Conservation (phyloP, 2,888 invertebrate species). For the Tachina fera region DNA sequence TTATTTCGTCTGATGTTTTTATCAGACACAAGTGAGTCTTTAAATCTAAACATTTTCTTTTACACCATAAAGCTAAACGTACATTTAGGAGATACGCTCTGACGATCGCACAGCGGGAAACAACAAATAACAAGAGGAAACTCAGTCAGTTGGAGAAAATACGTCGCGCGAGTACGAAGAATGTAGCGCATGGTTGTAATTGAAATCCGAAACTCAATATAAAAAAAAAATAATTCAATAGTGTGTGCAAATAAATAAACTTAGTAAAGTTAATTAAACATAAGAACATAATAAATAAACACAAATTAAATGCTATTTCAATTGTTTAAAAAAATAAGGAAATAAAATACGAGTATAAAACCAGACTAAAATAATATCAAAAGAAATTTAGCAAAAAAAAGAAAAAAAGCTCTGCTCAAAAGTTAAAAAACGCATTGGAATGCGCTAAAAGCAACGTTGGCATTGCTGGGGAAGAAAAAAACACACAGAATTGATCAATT, state of each 20-base stretch:
- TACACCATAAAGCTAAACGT: slow-evolving; percentile 36
- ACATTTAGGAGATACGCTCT: slow-evolving; percentile 68
- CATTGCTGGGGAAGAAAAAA: slow-evolving; percentile 32
- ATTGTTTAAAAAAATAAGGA: background rate
- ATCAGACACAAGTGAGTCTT: slow-evolving; percentile 43
- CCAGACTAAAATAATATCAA: slow-evolving; percentile 1
- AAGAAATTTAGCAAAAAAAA: background rate
- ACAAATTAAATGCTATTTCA: slow-evolving; percentile 21
- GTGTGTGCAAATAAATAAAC: slow-evolving; percentile 46
- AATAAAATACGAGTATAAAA: slow-evolving; percentile 23
- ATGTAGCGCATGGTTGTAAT: slow-evolving; percentile 61
- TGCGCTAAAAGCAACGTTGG: slow-evolving; percentile 44
- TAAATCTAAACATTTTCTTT: slow-evolving; percentile 12
- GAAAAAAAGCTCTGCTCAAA: slow-evolving; percentile 35
- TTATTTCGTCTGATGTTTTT: slow-evolving; percentile 23
- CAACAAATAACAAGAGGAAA: slow-evolving; percentile 48
- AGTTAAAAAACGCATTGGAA: slow-evolving; percentile 63
- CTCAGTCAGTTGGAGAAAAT: slow-evolving; percentile 65
- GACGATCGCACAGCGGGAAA: slow-evolving; percentile 53
- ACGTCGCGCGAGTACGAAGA: slow-evolving; percentile 65
- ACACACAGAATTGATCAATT: slow-evolving; percentile 55
- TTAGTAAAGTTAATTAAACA: slow-evolving; percentile 38
- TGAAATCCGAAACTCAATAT: slow-evolving; percentile 33
- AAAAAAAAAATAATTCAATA: slow-evolving; percentile 37
- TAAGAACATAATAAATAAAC: slow-evolving; percentile 26